phyloP scores from a whole-genome alignment of 2,113 vertebrate genomes.

The Dasypus novemcinctus region DNA sequence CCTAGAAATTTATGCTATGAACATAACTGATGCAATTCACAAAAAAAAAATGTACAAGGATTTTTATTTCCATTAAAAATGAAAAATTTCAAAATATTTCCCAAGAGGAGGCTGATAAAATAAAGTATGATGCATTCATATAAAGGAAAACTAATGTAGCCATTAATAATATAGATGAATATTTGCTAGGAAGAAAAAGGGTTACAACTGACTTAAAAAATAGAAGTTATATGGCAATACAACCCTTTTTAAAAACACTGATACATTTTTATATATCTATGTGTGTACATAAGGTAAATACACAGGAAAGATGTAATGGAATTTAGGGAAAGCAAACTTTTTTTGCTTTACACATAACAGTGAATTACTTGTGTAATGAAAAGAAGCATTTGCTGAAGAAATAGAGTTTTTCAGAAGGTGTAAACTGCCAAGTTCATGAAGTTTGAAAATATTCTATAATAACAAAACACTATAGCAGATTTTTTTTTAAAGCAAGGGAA shows the following conservation, averaged over 20 bases:
- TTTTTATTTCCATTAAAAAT: neutral
- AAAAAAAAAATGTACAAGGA: neutral
- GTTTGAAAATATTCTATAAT: neutral
- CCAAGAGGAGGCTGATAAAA: neutral
- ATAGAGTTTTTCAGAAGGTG: neutral
- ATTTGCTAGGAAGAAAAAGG: constrained; percentile 21
- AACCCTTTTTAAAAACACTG: neutral
- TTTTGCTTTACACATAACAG: neutral
- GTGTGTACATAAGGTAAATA: neutral
- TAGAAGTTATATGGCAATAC: neutral
- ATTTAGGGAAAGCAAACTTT: neutral
- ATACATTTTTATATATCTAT: neutral
- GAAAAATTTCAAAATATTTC: neutral
- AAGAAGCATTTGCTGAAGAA: neutral
- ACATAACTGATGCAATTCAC: neutral
- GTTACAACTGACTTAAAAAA: neutral
- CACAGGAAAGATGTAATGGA: neutral
- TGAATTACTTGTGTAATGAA: too few species aligned
- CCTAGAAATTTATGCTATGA: neutral
- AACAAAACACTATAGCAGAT: neutral
- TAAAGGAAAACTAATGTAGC: neutral
- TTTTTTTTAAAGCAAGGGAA: neutral
- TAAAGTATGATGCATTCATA: neutral
- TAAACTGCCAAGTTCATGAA: neutral
- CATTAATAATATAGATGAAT: neutral